Base-by-base conservation (phyloP, 2,797 vertebrate species). In the Acipenser transmontanus region DNA sequence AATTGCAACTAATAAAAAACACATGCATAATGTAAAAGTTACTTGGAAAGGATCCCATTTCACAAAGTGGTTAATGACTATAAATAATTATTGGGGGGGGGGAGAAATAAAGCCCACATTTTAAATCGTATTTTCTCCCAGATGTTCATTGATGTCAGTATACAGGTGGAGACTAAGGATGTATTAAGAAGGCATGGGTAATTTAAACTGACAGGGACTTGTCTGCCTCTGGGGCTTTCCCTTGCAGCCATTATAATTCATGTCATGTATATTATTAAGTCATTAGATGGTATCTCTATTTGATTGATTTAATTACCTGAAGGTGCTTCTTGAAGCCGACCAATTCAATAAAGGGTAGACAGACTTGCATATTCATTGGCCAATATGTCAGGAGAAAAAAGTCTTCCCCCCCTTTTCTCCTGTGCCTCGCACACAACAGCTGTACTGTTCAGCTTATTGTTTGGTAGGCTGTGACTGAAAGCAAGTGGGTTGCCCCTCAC, bases 271-370 rank as follows among this genome's bases (percentile, higher is more conserved):
- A 81, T 87, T 82, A 86, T 87, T 86, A 87, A 83, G 80, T 74
- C 77, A 85, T 87, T 84, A 88, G 86, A 87, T 85, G 77, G 69
- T 85, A 87, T 86, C 83, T 74, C 52, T 70, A 68, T 70, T 75
- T 77, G 72, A 86, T 74, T 84, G 78, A 83, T 77, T 84, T 84
- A 81, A 87, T 88, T 85, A 85, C 76, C 78, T 61, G 60, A 77
- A 82, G 82, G 74, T 78, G 77, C 74, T 69, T 78, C 71, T 72
- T 78, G 74, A 64, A 79, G 63, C 61, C 73, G 59, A 63, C 74
- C 68, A 63, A 17, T 57, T 61, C 12, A 64, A 70, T 77, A 72
- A 77, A 79, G 73, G 83, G 75, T 75, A 70, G 71, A 71, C 69
- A 69, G 67, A 66, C 75, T 80, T 86, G 76, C 78, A 84, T 88